Conservation (phyloP, 1,140 invertebrate genomes). For the Chelonus insularis region DNA sequence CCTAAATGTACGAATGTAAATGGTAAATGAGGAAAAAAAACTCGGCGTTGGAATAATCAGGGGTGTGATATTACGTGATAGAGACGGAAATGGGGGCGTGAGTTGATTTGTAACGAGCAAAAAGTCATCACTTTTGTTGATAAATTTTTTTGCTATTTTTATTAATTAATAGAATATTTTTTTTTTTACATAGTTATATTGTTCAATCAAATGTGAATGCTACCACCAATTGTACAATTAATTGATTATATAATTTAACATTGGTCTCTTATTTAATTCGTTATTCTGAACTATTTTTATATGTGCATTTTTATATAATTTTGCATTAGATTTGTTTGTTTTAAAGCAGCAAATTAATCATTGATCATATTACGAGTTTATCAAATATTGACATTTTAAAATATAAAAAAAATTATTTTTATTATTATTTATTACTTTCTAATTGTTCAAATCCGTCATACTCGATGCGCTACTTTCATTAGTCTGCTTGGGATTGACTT, state of each 20-base stretch:
- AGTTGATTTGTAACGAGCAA: conserved; percentile 12
- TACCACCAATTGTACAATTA: conserved; percentile 21
- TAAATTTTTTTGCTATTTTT: background rate
- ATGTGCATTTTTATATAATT: background rate
- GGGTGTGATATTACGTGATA: conserved; percentile 24
- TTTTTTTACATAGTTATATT: background rate
- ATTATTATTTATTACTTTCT: background rate
- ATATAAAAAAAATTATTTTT: background rate
- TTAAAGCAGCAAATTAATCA: background rate
- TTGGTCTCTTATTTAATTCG: background rate
- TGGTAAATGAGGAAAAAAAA: conserved; percentile 12
- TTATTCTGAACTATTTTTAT: background rate
- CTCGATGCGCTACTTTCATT: background rate
- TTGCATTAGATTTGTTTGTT: background rate
- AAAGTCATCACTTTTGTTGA: conserved; percentile 15
- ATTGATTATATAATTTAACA: conserved; percentile 4
- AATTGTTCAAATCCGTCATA: background rate
- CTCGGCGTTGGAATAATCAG: conserved; percentile 27
- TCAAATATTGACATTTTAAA: background rate
- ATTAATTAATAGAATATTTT: background rate
- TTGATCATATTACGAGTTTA: background rate
- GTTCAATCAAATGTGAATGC: conserved; percentile 7
- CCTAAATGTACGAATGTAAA: background rate
- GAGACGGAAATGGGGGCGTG: conserved; percentile 6
- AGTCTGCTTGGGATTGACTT: too few relatives aligned